Conservation (phyloP, 2,113 vertebrate genomes). For the Micromys minutus region DNA sequence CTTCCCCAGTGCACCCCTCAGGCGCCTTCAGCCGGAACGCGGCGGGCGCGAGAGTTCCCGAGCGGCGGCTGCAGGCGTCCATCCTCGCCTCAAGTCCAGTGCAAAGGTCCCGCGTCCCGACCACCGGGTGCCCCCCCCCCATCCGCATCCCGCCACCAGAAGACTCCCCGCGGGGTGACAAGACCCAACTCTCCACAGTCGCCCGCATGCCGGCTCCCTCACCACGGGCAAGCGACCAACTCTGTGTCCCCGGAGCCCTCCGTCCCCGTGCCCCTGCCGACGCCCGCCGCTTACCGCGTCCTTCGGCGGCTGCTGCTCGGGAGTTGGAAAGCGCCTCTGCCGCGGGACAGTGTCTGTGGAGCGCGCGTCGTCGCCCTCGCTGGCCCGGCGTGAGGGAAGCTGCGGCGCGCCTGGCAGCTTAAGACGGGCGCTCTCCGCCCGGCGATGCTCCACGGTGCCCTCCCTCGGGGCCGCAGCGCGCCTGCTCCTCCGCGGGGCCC, state of each 20-base stretch:
- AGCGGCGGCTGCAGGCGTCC: neutral
- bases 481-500: conserved; percentile 6
- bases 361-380: conserved; percentile 60
- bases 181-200: neutral
- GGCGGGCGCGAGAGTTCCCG: neutral
- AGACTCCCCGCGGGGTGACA: neutral
- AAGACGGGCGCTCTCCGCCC: neutral
- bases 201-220: neutral
- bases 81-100: neutral
- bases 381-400: neutral
- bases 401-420: neutral
- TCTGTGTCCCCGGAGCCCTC: neutral
- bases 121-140: neutral
- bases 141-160: neutral
- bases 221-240: neutral
- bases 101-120: neutral
- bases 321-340: neutral
- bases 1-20: neutral
- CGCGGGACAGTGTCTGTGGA: neutral
- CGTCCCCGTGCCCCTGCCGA: neutral
- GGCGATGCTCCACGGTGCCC: neutral
- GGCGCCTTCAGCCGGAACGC: neutral
- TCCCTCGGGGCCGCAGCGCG: conserved; percentile 26
- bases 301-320: neutral
- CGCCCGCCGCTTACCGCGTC: neutral